Conservation (phyloP, 2,797 vertebrate genomes). For the Platalea minor region DNA sequence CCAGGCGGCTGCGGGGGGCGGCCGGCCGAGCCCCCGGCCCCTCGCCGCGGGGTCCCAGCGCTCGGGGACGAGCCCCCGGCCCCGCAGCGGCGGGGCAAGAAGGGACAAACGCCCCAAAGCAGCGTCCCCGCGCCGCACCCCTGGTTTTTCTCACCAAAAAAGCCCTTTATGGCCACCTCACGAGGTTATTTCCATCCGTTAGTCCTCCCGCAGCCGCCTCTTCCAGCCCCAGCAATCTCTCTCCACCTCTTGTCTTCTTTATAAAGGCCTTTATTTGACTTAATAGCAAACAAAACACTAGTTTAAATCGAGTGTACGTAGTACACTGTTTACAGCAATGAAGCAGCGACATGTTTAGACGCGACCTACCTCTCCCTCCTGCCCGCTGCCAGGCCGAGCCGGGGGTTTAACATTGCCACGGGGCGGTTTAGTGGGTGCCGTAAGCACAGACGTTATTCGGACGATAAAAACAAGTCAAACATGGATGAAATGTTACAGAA, state of each 20-base stretch:
- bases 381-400: background rate
- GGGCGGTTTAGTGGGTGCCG: background rate
- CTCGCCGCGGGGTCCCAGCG: background rate
- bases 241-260: background rate
- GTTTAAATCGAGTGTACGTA: background rate
- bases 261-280: slow-evolving; percentile 46
- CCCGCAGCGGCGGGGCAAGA: no score
- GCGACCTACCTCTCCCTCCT: background rate
- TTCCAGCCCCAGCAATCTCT: background rate
- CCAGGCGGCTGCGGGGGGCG: background rate
- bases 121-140: background rate
- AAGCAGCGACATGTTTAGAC: background rate
- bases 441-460: background rate
- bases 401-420: background rate
- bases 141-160: background rate
- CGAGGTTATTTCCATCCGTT: no score
- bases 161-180: background rate
- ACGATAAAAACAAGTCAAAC: background rate
- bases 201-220: background rate
- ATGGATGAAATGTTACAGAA: background rate
- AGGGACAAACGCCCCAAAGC: background rate
- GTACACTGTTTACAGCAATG: background rate
- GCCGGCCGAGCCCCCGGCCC: background rate
- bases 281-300: background rate
- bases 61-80: no score